A percentile compares a stretch with the other conserved stretches of the same genome.
phyloP scores from a whole-genome alignment of 2,888 invertebrate genomes.

The Brenthis daphne region DNA sequence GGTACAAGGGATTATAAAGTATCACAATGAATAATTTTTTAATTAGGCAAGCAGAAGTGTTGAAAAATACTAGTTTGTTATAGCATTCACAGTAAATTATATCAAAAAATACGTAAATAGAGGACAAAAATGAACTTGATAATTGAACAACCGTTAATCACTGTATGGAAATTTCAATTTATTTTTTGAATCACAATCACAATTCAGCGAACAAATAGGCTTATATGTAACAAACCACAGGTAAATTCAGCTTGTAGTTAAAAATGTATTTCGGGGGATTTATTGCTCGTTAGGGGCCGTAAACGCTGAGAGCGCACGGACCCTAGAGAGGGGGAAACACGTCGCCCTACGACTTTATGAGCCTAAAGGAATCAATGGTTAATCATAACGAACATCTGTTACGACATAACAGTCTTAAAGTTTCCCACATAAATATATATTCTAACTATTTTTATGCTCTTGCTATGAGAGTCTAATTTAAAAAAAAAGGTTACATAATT shows the following conservation, averaged over 20 bases:
- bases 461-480: background rate
- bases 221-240: constrained; percentile 77
- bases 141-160: background rate
- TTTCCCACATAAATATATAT: background rate
- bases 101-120: too few relatives aligned
- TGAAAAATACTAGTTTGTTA: too few relatives aligned
- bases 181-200: constrained; percentile 71
- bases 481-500: too few relatives aligned
- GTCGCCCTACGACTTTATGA: constrained; percentile 11
- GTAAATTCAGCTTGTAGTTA: constrained; percentile 74
- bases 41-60: too few relatives aligned
- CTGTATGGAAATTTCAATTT: constrained; percentile 48
- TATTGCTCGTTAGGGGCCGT: constrained; percentile 79
- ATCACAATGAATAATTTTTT: too few relatives aligned
- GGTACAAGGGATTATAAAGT: too few relatives aligned
- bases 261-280: constrained; percentile 73
- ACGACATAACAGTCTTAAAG: background rate
- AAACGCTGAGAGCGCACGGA: constrained; percentile 45
- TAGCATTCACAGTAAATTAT: too few relatives aligned
- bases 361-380: constrained; percentile 22
- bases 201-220: constrained; percentile 71
- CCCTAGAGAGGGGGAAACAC: constrained; percentile 37
- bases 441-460: background rate
- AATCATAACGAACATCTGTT: constrained; percentile 12
- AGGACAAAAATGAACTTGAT: too few relatives aligned